Evolutionary conservation across 2,797 vertebrate genomes (phyloP).

Genomic region (Gambelia wislizenii): DNA sequence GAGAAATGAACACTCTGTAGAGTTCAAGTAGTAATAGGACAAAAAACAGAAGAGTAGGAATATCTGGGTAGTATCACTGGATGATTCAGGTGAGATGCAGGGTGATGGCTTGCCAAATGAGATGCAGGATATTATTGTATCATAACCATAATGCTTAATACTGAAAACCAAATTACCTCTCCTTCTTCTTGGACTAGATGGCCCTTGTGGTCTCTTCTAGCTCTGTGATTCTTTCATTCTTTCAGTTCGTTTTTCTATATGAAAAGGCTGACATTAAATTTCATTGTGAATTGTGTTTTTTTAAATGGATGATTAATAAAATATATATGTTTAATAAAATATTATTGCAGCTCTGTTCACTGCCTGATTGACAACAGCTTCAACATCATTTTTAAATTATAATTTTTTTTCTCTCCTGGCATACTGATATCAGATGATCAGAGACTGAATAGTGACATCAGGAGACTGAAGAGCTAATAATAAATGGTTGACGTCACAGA

Average conservation of each 20-base stretch:
- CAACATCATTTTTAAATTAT: background rate
- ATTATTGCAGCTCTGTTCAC: background rate
- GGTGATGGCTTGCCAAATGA: background rate
- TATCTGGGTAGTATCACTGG: background rate
- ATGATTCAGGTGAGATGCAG: background rate
- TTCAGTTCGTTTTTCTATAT: background rate
- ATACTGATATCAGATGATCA: too few species aligned
- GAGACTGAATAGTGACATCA: background rate
- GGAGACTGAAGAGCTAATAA: background rate
- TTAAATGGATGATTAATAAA: background rate
- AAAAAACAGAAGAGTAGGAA: background rate
- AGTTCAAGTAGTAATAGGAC: background rate
- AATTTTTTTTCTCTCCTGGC: background rate
- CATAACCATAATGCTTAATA: background rate
- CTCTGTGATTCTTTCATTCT: too few species aligned
- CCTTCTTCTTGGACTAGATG: too few species aligned
- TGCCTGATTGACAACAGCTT: background rate
- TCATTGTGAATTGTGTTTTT: background rate
- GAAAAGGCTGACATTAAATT: background rate
- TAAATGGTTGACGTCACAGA: background rate
- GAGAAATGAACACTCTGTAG: background rate
- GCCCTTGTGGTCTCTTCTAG: too few species aligned
- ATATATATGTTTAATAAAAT: background rate
- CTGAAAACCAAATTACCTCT: background rate
- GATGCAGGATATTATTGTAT: background rate